phyloP scores from a whole-genome alignment of 37 sponge, comb jelly and placozoan species.

The Aplysina aerophoba region DNA sequence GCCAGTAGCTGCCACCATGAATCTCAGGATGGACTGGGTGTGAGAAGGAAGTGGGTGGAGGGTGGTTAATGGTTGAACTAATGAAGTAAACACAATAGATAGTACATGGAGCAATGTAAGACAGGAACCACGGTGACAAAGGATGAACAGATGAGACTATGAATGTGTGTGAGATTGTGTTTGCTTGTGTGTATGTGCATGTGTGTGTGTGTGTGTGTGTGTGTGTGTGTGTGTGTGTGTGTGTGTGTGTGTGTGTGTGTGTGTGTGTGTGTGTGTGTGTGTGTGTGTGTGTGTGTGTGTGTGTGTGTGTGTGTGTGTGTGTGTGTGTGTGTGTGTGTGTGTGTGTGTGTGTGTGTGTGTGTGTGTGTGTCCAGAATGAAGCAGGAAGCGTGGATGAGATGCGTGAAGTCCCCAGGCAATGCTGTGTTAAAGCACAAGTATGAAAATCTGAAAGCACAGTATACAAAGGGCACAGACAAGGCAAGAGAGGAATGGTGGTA shows the following conservation, averaged over 20 bases:
- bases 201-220: not conserved
- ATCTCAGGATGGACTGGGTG: slow-evolving; percentile 58
- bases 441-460: too few relatives aligned
- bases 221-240: slow-evolving; percentile 21
- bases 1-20: slow-evolving; percentile 57
- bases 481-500: too few relatives aligned
- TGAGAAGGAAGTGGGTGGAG: not conserved
- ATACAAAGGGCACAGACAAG: too few relatives aligned
- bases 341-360: slow-evolving; percentile 8
- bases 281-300: slow-evolving; percentile 27
- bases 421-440: too few relatives aligned
- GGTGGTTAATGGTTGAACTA: too few relatives aligned
- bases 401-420: too few relatives aligned
- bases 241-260: slow-evolving; percentile 22
- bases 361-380: not conserved
- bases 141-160: not conserved
- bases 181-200: not conserved
- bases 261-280: not conserved
- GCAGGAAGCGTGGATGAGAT: too few relatives aligned
- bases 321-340: slow-evolving; percentile 12
- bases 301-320: slow-evolving; percentile 10
- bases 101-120: too few relatives aligned
- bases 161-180: not conserved
- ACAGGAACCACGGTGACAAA: too few relatives aligned
- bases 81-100: too few relatives aligned